phyloP scores from a whole-genome alignment of 2,797 vertebrate species.

The Falco berigora region DNA sequence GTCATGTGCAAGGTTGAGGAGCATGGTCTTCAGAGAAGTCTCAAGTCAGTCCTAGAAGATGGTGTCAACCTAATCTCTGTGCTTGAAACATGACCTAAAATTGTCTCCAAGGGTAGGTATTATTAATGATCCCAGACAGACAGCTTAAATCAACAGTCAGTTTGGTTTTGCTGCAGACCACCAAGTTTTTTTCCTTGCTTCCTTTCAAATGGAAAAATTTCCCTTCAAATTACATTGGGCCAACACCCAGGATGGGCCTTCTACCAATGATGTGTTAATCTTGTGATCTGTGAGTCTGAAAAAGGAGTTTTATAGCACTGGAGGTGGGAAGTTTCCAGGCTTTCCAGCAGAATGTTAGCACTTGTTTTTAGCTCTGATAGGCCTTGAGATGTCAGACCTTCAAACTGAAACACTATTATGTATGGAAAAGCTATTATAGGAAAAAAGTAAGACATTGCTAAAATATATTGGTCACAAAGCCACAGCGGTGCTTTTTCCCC shows the following conservation, averaged over 20 bases:
- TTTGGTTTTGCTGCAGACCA: not conserved
- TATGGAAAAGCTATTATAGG: slow-evolving; percentile 53
- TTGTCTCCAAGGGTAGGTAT: not conserved
- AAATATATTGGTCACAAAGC: slow-evolving; percentile 52
- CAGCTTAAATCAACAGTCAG: not conserved
- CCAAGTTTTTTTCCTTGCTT: not conserved
- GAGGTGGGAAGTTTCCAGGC: slow-evolving; percentile 10
- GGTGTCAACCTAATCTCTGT: not conserved
- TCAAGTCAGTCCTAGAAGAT: not conserved
- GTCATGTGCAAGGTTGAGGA: not conserved
- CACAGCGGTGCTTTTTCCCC: not conserved
- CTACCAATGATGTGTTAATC: not conserved
- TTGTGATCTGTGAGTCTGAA: not conserved
- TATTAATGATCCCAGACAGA: not conserved
- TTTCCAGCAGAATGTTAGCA: not conserved
- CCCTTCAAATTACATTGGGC: not conserved
- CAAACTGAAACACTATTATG: slow-evolving; percentile 3
- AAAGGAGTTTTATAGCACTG: not conserved
- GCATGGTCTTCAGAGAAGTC: not conserved
- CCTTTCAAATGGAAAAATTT: not conserved
- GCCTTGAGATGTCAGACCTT: not conserved
- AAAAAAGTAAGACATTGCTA: slow-evolving; percentile 38
- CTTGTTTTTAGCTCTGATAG: slow-evolving; percentile 29
- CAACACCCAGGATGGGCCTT: not conserved
- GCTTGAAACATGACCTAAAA: not conserved